These are phyloP conservation scores for Andrena bicolor DNA, from an alignment of 2,888 invertebrate species.

Conservation along the genomic window DNA sequence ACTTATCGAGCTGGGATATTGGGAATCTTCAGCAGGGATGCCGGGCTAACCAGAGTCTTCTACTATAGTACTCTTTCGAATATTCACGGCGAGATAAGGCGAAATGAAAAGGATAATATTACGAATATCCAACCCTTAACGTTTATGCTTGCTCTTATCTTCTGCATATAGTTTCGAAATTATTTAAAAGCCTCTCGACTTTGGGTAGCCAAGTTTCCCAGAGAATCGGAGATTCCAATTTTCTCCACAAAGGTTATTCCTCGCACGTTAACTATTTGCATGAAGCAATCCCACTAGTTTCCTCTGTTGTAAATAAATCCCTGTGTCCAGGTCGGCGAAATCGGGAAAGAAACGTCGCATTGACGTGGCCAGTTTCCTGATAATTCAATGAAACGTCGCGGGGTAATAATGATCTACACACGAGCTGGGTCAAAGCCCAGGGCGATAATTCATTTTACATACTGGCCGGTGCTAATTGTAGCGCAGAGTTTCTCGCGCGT, in stretches of 20 bases:
- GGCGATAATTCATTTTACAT: conserved; percentile 78
- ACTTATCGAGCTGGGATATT: background rate
- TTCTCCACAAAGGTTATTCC: background rate
- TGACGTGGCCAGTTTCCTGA: conserved; percentile 18
- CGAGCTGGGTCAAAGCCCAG: conserved; percentile 63
- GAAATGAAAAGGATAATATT: background rate
- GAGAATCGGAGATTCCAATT: background rate
- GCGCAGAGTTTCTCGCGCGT: conserved; percentile 66
- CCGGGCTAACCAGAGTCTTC: background rate
- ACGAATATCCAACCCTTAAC: background rate
- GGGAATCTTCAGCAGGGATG: background rate
- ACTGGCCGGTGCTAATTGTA: conserved; percentile 75
- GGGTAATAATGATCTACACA: conserved; percentile 61
- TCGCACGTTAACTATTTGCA: background rate
- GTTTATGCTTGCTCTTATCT: background rate
- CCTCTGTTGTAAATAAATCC: too few relatives aligned
- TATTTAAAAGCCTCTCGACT: background rate
- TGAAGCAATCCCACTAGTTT: too few relatives aligned
- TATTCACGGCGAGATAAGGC: background rate
- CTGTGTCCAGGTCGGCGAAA: background rate
- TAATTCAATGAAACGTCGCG: conserved; percentile 63
- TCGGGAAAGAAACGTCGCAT: background rate
- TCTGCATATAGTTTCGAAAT: background rate
- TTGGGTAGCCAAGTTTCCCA: background rate
- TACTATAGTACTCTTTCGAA: background rate